Conservation (phyloP, 2,113 vertebrate genomes). For the Erinaceus europaeus region DNA sequence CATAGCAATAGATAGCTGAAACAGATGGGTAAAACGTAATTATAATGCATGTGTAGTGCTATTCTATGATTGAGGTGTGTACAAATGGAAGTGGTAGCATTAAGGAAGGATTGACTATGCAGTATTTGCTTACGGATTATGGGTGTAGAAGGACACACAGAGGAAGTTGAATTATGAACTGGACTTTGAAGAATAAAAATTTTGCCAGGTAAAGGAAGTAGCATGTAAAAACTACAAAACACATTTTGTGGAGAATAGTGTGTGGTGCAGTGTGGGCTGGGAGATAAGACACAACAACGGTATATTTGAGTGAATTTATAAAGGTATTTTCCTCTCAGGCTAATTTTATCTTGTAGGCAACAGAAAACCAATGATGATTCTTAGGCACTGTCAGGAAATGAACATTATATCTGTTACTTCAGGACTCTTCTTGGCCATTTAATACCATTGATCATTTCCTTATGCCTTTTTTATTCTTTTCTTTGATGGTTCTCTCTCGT, state of each 20-base stretch:
- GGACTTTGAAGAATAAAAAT: not conserved
- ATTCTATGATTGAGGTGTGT: not conserved
- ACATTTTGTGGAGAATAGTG: not conserved
- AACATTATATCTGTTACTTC: not conserved
- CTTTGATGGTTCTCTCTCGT: not conserved
- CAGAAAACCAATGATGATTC: not conserved
- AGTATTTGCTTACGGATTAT: not conserved
- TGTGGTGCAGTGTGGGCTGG: not conserved
- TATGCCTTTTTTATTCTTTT: not conserved
- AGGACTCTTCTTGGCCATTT: not conserved
- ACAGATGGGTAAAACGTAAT: not conserved
- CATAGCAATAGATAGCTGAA: conserved; percentile 15
- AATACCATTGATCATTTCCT: not conserved
- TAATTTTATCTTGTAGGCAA: not conserved
- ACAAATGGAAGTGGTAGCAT: not conserved
- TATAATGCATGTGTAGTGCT: not conserved
- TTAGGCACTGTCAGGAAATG: not conserved
- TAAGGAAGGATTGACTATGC: not conserved
- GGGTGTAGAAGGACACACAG: not conserved
- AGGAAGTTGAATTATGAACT: not conserved
- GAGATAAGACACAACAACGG: not conserved
- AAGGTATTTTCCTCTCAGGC: not conserved
- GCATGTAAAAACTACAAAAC: not conserved
- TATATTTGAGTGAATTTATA: not conserved
- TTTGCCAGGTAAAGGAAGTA: not conserved